Conservation (phyloP, 2,888 invertebrate genomes). For the Ecliptopera silaceata region DNA sequence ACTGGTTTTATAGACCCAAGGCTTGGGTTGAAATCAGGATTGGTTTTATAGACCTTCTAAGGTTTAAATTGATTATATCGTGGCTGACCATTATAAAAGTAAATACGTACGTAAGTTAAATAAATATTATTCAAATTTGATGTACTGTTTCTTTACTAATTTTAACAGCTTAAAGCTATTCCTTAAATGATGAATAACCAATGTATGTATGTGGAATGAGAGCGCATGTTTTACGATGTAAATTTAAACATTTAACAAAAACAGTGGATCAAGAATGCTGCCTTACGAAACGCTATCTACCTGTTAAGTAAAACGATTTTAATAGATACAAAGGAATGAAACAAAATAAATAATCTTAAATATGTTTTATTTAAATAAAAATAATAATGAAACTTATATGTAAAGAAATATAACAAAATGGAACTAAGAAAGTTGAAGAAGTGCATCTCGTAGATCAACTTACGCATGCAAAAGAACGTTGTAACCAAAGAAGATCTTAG, state of each 20-base stretch:
- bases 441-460: slow-evolving; percentile 5
- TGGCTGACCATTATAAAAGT: background rate
- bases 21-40: background rate
- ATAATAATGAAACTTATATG: slow-evolving; percentile 4
- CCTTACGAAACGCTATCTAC: background rate
- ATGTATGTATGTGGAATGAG: too few species aligned
- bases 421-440: background rate
- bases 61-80: slow-evolving; percentile 6
- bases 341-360: slow-evolving; percentile 18
- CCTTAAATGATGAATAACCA: too few species aligned
- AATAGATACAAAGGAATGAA: background rate
- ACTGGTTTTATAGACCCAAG: slow-evolving; percentile 4
- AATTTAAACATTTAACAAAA: background rate
- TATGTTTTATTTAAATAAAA: slow-evolving; percentile 36
- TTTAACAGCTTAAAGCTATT: too few species aligned
- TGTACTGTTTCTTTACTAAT: too few species aligned
- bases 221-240: too few species aligned
- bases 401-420: background rate
- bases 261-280: background rate
- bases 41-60: slow-evolving; percentile 10
- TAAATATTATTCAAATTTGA: too few species aligned
- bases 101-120: too few species aligned
- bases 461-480: slow-evolving; percentile 17
- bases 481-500: slow-evolving; percentile 19
- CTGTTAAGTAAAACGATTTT: background rate